phyloP scores from a whole-genome alignment of 2,113 vertebrate genomes.

The Zosterops pallidus region DNA sequence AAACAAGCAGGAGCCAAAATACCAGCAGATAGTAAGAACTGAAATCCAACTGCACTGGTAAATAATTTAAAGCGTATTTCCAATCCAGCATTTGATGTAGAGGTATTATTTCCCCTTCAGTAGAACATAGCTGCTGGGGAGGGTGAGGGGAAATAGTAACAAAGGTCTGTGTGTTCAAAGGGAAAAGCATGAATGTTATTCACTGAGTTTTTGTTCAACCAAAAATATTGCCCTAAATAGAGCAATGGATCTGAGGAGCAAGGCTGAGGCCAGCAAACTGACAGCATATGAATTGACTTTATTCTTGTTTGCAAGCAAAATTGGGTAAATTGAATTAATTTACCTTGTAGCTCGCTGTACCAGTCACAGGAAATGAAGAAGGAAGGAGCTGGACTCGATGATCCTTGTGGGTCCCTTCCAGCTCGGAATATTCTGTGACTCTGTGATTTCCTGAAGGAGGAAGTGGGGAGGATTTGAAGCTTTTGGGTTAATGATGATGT shows the following conservation, averaged over 20 bases:
- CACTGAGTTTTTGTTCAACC: background rate
- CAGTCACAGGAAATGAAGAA: background rate
- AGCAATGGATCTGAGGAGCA: background rate
- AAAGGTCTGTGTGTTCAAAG: background rate
- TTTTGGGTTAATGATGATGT: background rate
- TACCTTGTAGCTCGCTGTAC: background rate
- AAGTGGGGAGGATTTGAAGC: background rate
- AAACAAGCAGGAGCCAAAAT: background rate
- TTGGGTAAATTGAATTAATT: conserved; percentile 6
- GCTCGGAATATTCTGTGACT: background rate
- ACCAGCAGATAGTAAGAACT: background rate
- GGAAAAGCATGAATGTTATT: background rate
- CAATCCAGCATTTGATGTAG: background rate
- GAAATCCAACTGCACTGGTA: background rate
- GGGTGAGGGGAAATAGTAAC: background rate
- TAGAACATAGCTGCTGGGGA: background rate
- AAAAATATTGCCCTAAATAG: conserved; percentile 21
- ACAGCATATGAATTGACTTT: background rate
- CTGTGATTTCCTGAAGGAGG: background rate
- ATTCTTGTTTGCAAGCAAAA: conserved; percentile 12
- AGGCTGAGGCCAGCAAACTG: background rate
- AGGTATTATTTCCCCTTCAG: conserved; percentile 22
- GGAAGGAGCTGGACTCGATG: background rate
- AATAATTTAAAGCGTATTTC: conserved; percentile 23
- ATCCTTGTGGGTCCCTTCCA: background rate